Base-by-base conservation (phyloP, 2,113 vertebrate genomes). In the Callionymus lyra region DNA sequence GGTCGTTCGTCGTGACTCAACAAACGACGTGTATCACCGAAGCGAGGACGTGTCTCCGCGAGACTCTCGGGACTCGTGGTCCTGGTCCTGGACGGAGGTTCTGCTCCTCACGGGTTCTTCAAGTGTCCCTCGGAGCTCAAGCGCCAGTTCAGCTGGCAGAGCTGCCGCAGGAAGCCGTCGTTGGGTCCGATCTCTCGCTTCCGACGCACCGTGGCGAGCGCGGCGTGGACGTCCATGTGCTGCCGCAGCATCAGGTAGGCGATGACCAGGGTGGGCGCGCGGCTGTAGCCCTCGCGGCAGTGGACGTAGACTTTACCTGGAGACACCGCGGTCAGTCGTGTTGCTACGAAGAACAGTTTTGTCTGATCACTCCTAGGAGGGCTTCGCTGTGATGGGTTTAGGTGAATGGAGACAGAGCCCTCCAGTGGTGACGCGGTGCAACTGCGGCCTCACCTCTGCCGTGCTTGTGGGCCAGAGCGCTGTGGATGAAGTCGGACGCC, bases 231-330 rank as follows among this genome's bases (percentile, higher is more conserved):
- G 0, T 91, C 87, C 90, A 94, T 83, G 14, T 81, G 68, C 17
- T 80, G 90, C 11, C 82, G 84, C 1, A 97, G 76, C 95, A 99
- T 98, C 60, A 98, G 88, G 81, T 88, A 96, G 9, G 92, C 91
- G 2, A 94, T 88, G 46, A 98, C 93, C 2, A 98, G 72, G 0
- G 93, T 87, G 0, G 93, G 92, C 0, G 95, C 91, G 44, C 93
- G 94, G 77, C 93, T 97, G 78, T 97, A 98, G 12, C 94, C 95
- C 61, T 97, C 92, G 0, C 89, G 86, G 79, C 94, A 99, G 34
- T 98, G 93, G 41, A 98, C 93, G 0, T 91, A 86, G 46, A 98
- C 92, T 32, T 80, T 90, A 1, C 91, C 94, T 99, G 70, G 2
- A 39, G 54, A 31, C 21, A 6, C 9, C 12, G 2, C 9, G 16